phyloP scores from a whole-genome alignment of 2,113 vertebrate species.

The Dissostichus mawsoni region DNA sequence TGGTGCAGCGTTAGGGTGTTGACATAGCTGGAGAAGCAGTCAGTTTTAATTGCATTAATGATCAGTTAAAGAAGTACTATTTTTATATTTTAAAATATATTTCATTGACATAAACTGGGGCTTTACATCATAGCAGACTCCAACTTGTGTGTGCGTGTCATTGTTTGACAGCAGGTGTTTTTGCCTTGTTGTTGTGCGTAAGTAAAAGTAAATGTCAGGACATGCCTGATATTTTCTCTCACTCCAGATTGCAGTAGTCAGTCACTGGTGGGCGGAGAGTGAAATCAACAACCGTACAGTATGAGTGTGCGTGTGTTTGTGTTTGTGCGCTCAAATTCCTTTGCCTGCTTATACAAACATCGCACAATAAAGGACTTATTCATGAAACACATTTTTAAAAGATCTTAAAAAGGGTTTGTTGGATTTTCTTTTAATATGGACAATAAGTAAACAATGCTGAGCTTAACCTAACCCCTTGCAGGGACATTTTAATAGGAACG shows the following conservation, averaged over 20 bases:
- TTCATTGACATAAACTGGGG: background rate
- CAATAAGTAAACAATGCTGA: too few species aligned
- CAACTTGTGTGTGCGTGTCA: background rate
- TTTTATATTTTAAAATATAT: background rate
- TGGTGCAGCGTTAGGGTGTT: background rate
- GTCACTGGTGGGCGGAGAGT: conserved; percentile 30
- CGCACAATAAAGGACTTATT: background rate
- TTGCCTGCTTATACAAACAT: conserved; percentile 1
- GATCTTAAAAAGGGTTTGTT: too few species aligned
- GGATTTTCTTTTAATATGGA: too few species aligned
- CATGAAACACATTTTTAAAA: background rate
- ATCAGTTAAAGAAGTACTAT: background rate
- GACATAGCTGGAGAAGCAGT: background rate
- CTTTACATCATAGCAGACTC: background rate
- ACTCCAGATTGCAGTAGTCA: conserved; percentile 43
- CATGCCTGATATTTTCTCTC: conserved; percentile 39
- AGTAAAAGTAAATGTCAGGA: conserved; percentile 52
- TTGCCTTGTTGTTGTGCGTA: conserved; percentile 14
- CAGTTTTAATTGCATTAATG: background rate
- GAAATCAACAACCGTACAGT: conserved; percentile 19
- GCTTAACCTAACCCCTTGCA: too few species aligned
- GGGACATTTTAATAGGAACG: too few species aligned
- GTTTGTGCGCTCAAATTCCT: conserved; percentile 1
- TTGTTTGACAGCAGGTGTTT: conserved; percentile 23
- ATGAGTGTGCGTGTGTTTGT: background rate